A percentile compares a stretch with the other conserved stretches of the same genome.
Conservation (phyloP, 2,113 vertebrate genomes). For the Mesitornis unicolor region DNA sequence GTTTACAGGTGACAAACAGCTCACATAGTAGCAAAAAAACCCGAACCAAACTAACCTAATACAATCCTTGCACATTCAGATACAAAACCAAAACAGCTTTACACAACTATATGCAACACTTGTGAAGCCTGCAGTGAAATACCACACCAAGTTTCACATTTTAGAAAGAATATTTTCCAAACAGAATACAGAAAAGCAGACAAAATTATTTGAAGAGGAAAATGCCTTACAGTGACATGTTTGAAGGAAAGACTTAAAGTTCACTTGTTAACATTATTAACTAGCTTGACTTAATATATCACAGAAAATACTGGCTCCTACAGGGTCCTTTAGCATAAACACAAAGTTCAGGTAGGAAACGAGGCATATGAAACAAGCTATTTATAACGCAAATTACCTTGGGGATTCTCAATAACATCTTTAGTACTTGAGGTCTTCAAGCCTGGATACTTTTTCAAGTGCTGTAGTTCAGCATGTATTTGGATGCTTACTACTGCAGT, state of each 20-base stretch:
- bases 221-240: not conserved
- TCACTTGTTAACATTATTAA: not conserved
- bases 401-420: not conserved
- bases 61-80: fast-evolving
- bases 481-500: not conserved
- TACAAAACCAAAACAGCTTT: not conserved
- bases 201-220: not conserved
- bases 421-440: not conserved
- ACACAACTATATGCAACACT: not conserved
- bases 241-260: not conserved
- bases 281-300: not conserved
- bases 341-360: not conserved
- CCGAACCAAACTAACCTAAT: not conserved
- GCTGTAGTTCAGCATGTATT: not conserved
- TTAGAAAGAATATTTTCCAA: not conserved
- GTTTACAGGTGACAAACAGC: not conserved
- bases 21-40: not conserved
- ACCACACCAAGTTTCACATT: not conserved
- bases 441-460: not conserved
- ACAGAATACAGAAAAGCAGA: not conserved
- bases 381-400: not conserved
- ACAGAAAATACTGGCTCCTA: not conserved
- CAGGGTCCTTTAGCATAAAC: not conserved
- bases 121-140: not conserved
- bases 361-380: not conserved